Base-by-base conservation (phyloP, 2,113 vertebrate genomes). In the Baryphthengus martii region DNA sequence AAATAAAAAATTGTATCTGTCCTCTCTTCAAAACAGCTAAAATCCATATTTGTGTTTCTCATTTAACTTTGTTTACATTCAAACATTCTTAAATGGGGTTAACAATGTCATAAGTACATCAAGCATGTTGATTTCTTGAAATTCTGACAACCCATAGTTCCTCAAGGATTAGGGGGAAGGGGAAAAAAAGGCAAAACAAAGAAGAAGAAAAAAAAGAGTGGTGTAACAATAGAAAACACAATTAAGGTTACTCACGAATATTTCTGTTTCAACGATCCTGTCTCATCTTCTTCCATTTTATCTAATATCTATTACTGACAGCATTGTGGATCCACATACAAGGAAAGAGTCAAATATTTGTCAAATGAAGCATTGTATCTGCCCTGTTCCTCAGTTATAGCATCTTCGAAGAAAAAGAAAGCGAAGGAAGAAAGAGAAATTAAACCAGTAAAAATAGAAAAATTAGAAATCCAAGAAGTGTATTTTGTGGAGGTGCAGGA, bases 241-340 rank as follows among this genome's bases (percentile, higher is more conserved):
- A 50, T 82, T 73, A 77, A 95, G 68, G 39, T 95, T 97, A 96
- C 95, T 96, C 92, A 96, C 95, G 90, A 95, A 90, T 95, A 88
- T 61, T 93, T 96, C 85, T 96, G 83, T 96, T 94, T 97, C 88
- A 96, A 95, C 40, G 93, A 88, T 96, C 90, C 90, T 97, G 90
- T 96, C 88, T 93, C 94, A 95, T 97, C 92, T 95, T 97, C 96
- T 96, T 96, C 95, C 93, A 87, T 94, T 90, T 94, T 93, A 97
- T 94, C 96, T 95, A 97, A 96, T 86, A 96, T 72, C 93, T 97
- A 97, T 94, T 97, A 97, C 96, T 97, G 96, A 96, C 85, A 96
- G 96, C 96, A 96, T 94, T 96, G 96, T 94, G 88, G 95, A 94
- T 95, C 95, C 90, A 90, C 80, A 86, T 68, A 95, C 39, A 94